Evolutionary conservation across 92 coral and sea anemone species (phyloP), one percentile per base, ranked within the genome.

Genomic region (Zoanthus solanderi): DNA sequence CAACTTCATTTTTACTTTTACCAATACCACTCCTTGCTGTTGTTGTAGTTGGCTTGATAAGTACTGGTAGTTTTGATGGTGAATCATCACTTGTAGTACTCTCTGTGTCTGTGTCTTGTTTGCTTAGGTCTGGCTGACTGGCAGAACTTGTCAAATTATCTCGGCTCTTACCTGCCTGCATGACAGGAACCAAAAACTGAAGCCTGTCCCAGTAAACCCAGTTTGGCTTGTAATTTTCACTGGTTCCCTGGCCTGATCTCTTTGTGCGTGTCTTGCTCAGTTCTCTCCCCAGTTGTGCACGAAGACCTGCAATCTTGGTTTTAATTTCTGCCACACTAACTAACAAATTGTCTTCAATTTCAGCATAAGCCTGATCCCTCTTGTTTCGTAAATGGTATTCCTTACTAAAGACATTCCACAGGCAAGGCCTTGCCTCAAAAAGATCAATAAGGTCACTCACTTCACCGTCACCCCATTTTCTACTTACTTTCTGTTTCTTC

Each of bases 181-280:
- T 83, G 42, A 90, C 91, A 58, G 95, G 89, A 45, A 42, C 73
- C 52, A 87, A 71, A 79, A 90, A 90, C 80, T 92, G 93, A 52
- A 90, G 78, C 78, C 75, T 58, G 47, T 92, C 93, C 91, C 91
- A 92, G 75, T 66, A 92, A 6, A 80, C 83, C 95, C 93, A 90
- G 71, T 73, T 82, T 17, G 91, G 83, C 66, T 82, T 60, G 72
- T 80, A 74, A 77, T 47, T 60, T 45, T 90, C 88, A 69, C 65
- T 61, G 60, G 47, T 78, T 28, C 79, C 88, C 76, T 87, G 93
- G 37, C 90, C 88, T n/a, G 89, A 91, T 81, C 84, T 87, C 71
- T 76, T 83, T 5, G 83, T 13, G 18, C 29, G 18, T 1, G n/a
- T 29, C 86, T 91, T 91, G 45, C 76, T 30, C 44, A 90, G 66